Evolutionary conservation across 1,140 invertebrate genomes (phyloP).

Genomic region (Hyposmocoma kahamanoa): DNA sequence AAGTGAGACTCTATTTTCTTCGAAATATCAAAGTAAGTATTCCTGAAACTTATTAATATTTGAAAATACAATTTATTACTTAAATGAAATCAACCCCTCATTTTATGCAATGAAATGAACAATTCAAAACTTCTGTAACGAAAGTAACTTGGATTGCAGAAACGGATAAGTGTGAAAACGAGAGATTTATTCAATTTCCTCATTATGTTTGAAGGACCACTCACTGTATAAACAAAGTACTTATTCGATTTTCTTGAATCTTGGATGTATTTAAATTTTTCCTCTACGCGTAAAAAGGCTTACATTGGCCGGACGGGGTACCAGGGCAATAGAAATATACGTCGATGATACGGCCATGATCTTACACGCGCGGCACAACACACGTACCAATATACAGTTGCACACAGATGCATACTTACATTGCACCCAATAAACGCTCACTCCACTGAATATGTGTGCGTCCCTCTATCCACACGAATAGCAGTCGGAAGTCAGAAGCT

Average conservation of each 20-base stretch:
- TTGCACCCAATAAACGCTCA: conserved; percentile 51
- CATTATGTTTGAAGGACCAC: background rate
- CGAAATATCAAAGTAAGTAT: no score
- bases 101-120: no score
- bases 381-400: no score
- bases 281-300: conserved; percentile 2
- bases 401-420: conserved; percentile 41
- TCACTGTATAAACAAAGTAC: background rate
- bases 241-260: background rate
- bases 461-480: conserved; percentile 30
- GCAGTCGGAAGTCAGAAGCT: conserved; percentile 50
- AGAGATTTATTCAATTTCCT: background rate
- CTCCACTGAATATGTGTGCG: conserved; percentile 44
- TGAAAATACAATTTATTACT: no score
- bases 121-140: no score
- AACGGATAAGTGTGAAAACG: no score
- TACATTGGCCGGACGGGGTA: conserved; percentile 20
- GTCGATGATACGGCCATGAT: conserved; percentile 29
- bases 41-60: no score
- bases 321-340: conserved; percentile 32
- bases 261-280: no score
- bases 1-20: no score
- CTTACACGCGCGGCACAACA: conserved; percentile 32
- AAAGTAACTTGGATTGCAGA: no score
- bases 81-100: no score